A percentile compares a stretch with the other conserved stretches of the same genome.
Evolutionary conservation across 2,797 vertebrate species (phyloP).

Genomic region (Chiloscyllium punctatum): DNA sequence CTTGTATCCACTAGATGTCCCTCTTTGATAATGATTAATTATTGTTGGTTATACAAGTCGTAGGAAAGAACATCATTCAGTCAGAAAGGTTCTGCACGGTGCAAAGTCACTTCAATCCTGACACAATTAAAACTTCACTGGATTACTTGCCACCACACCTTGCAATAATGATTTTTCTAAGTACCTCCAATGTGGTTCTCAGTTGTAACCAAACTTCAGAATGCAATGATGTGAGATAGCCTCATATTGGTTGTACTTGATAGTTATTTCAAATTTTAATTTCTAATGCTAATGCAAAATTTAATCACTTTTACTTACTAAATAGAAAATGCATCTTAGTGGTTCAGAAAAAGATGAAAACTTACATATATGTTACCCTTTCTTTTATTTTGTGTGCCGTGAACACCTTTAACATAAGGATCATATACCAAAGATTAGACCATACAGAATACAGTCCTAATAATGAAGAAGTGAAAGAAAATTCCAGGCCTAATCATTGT

Average conservation of each 20-base stretch:
- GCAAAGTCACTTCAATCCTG: neutral
- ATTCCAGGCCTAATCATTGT: neutral
- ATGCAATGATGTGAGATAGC: neutral
- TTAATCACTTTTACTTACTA: neutral
- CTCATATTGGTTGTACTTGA: neutral
- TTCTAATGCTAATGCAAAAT: neutral
- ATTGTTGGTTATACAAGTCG: neutral
- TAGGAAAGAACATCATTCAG: neutral
- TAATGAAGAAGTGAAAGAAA: neutral
- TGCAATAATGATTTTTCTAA: neutral
- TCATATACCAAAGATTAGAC: neutral
- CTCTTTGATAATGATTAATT: slow-evolving; percentile 43
- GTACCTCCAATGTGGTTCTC: neutral
- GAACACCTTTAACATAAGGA: neutral
- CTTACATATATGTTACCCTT: neutral
- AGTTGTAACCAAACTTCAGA: neutral
- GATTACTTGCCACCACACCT: neutral
- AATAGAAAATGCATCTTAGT: neutral
- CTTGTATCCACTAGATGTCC: slow-evolving; percentile 58
- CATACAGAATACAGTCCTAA: neutral
- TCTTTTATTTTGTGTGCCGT: neutral
- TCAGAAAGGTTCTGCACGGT: neutral
- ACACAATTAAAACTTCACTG: neutral
- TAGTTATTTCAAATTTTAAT: neutral
- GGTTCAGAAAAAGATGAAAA: neutral